These are phyloP conservation scores for Meloe dianella DNA, from an alignment of 2,888 invertebrate species.

Conservation along the genomic window DNA sequence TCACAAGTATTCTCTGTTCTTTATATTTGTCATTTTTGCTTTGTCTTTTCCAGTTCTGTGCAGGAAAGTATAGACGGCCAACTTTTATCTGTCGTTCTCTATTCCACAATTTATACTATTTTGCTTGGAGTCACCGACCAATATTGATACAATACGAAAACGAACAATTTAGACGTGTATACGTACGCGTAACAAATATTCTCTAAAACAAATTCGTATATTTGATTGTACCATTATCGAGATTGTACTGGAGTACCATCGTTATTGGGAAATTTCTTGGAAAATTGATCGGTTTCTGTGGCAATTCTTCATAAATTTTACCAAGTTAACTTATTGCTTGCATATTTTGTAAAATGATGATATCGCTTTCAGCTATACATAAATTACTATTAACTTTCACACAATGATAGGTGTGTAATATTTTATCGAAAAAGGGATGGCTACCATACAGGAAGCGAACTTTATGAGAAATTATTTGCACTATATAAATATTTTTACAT, in stretches of 20 bases:
- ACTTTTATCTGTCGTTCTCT: no score
- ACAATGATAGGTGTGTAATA: conserved; percentile 6
- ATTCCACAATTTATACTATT: no score
- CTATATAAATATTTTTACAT: neutral
- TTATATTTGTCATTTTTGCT: conserved; percentile 33
- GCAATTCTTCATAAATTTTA: conserved; percentile 36
- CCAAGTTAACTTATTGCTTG: conserved; percentile 34
- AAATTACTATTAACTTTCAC: conserved; percentile 35
- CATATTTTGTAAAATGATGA: conserved; percentile 34
- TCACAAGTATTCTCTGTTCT: conserved; percentile 35
- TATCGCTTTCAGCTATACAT: conserved; percentile 34
- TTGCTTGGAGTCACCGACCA: neutral
- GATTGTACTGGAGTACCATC: no score
- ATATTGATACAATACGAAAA: neutral
- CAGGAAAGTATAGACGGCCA: no score
- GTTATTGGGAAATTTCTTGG: neutral
- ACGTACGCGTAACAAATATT: no score
- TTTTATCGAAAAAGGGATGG: conserved; percentile 2
- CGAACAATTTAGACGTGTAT: no score
- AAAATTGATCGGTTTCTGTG: conserved; percentile 12
- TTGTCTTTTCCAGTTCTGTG: conserved; percentile 22
- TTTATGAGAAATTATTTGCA: conserved; percentile 9
- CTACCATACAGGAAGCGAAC: conserved; percentile 7
- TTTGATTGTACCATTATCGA: no score
- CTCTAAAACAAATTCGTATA: no score